Percentiles rank a stretch among this genome's conserved stretches.
Conservation (phyloP, 2,888 invertebrate species). For the Yponomeuta cagnagella region DNA sequence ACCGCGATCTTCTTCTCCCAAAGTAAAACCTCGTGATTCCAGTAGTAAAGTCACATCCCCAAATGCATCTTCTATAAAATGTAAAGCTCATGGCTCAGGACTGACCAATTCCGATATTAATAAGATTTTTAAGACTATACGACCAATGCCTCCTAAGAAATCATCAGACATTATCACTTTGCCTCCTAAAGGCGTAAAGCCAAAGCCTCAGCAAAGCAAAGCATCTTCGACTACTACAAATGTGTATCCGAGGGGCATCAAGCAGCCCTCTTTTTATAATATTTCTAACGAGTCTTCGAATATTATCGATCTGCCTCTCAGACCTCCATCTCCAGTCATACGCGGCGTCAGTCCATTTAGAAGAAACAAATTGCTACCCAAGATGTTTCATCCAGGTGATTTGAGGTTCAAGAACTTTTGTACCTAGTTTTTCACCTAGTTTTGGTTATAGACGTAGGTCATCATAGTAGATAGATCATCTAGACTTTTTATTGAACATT, state of each 20-base stretch:
- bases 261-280: neutral
- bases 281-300: neutral
- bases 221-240: neutral
- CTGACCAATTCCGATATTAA: slow-evolving; percentile 32
- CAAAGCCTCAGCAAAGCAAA: neutral
- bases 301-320: neutral
- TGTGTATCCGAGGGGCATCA: neutral
- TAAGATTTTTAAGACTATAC: neutral
- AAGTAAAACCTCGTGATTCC: neutral
- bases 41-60: slow-evolving; percentile 5
- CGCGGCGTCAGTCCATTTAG: neutral
- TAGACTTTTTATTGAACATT: too few species aligned
- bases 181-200: neutral
- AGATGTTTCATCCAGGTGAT: slow-evolving; percentile 33
- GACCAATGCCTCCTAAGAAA: neutral
- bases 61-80: slow-evolving; percentile 19
- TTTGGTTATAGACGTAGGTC: slow-evolving; percentile 22
- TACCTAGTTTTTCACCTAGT: slow-evolving; percentile 24
- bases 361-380: neutral
- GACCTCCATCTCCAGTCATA: neutral
- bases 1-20: neutral
- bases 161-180: neutral
- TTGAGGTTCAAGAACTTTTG: slow-evolving; percentile 28
- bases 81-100: slow-evolving; percentile 26
- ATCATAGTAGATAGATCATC: too few species aligned